A percentile compares a stretch with the other conserved stretches of the same genome.
phyloP scores from a whole-genome alignment of 1,140 invertebrate genomes.

The Apis florea region DNA sequence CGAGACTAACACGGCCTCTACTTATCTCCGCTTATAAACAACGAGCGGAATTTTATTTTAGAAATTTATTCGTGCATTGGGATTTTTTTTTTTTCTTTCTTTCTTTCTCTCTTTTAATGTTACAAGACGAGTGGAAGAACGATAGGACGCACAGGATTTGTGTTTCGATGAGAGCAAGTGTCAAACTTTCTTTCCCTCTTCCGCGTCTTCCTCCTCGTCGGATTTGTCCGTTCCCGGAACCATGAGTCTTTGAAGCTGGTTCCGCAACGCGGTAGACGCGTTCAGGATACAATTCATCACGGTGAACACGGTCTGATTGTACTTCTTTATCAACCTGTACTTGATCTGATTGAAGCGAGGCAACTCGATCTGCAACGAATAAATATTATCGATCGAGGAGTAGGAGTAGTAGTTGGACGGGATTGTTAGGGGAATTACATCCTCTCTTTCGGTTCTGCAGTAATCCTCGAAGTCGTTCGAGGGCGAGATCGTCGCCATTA shows the following conservation, averaged over 20 bases:
- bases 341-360: conserved; percentile 55
- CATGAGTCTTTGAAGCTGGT: conserved; percentile 46
- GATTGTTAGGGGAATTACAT: no score
- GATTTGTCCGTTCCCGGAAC: conserved; percentile 28
- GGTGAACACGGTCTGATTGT: conserved; percentile 60
- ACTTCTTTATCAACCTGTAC: conserved; percentile 53
- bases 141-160: no score
- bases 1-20: no score
- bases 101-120: no score
- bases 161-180: no score
- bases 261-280: conserved; percentile 45
- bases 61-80: not conserved
- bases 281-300: conserved; percentile 53
- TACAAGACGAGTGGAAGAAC: no score
- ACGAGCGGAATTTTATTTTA: not conserved
- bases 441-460: no score
- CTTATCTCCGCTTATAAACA: not conserved
- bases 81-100: not conserved
- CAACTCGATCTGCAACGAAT: conserved; percentile 46
- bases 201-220: not conserved
- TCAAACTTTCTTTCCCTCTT: not conserved
- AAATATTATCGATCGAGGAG: not conserved
- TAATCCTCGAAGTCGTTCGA: not conserved
- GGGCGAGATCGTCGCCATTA: conserved; percentile 48
- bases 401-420: not conserved